Base-by-base conservation (phyloP, 2,888 invertebrate genomes). In the Brachypalpus laphriformis region DNA sequence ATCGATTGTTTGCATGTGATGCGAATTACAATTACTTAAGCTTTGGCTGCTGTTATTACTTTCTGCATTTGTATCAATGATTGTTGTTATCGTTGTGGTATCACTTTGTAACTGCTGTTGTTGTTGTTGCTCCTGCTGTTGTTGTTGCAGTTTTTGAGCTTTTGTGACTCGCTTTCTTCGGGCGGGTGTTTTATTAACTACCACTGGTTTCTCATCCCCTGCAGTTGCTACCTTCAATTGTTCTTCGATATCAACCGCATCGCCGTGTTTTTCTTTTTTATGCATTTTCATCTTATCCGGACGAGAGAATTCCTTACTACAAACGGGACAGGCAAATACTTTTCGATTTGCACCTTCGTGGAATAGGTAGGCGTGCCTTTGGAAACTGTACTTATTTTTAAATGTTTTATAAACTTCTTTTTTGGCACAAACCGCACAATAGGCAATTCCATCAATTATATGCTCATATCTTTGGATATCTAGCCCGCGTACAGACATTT, bases 211-310 rank as follows among this genome's bases (percentile, higher is more conserved):
- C 3, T 85, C 75, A 1, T 87, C 87, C 1, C 70, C 77, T 0
- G 87, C 87, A 1, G 76, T 59, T n/a, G 82, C n/a, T n/a, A n/a
- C 76, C 14, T 72, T 86, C 57, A 82, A 51, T 68, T 72, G 66
- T 14, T 85, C 81, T 16, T 88, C 89, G 42, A 88, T 88, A 81
- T 89, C 89, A 3, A 89, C 87, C 40, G 89, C 87, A 66, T 90
- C 91, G 7, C 90, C 90, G 66, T 91, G 91, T 66, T 91, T 91
- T 61, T 91, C 91, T 87, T 91, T 91, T 82, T 91, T 91, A 87
- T 91, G 91, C 91, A 91, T 90, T 87, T 91, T 91, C 91, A 91
- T 91, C 87, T 91, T 91, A 68, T 91, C 91, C 0, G 91, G 91
- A 0, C 91, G 89, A 47, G 91, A 91, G 87, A 91, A 91, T 85